Base-by-base conservation (phyloP, 1,140 invertebrate species). In the Neodiprion fabricii region DNA sequence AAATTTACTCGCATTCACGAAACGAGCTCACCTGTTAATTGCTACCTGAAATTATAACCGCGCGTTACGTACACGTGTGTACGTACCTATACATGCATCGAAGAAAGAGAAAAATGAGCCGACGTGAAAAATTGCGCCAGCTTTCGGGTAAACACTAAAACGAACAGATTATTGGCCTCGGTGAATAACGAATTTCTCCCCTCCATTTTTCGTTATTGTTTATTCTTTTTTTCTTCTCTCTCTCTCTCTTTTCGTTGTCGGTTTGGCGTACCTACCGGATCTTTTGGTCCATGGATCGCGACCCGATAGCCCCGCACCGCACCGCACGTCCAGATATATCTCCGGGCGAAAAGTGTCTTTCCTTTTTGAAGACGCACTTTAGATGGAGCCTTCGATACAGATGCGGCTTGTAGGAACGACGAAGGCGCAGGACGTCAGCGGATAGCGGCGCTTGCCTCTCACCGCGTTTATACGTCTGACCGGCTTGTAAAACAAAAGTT, bases 371-470 rank as follows among this genome's bases (percentile, higher is more conserved):
- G 74, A 74, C 73, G 78, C 79, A 82, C 79, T 82, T 81, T 77
- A 81, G 81, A 82, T 82, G 73, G 53, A 78, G 48, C 67, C 68
- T 71, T 77, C 79, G 81, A 82, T 81, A 81, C 4, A 61, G 11
- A 17, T 61, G 53, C 11, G 53, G 53, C 53, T 12, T 17, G 53
- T 12, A 61, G 2, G 76, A 82, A 78, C 72, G 48, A 66, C 68
- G 68, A 61, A 65, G 72, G 48, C 65, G 61, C 79, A 75, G 67
- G 14, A 69, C 67, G 40, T 21, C 17, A 21, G 67, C 12, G 17
- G 12, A 65, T 14, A 65, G 21, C 17, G 67, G 40, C 67, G 40
- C 21, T 23, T 47, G 21, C 67, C 67, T 69, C 40, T 47, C 67
- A 69, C 67, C 17, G 67, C 17, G 14, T 11, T 47, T 21, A 69